These are phyloP conservation scores for Cryptosula pallasiana DNA, from an alignment of 2,888 invertebrate genomes.

Conservation along the genomic window DNA sequence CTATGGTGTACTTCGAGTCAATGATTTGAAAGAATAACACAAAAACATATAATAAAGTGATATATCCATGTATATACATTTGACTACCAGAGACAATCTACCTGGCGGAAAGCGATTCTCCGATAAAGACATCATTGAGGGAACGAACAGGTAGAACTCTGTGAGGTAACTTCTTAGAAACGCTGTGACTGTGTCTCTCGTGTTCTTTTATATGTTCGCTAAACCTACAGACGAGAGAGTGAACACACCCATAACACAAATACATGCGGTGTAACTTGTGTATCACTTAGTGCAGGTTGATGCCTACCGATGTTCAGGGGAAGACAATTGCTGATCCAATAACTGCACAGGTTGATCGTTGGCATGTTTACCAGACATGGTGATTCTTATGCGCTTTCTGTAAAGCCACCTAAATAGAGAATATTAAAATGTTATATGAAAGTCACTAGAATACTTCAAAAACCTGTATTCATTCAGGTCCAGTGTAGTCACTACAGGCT, in stretches of 20 bases:
- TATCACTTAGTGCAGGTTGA: too few species aligned
- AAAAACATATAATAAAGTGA: too few species aligned
- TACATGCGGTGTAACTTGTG: too few species aligned
- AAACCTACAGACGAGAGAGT: slow-evolving; percentile 37
- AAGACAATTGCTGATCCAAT: slow-evolving; percentile 63
- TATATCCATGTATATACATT: too few species aligned
- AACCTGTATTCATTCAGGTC: too few species aligned
- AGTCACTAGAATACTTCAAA: too few species aligned
- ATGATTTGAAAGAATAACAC: too few species aligned
- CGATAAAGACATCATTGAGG: slow-evolving; percentile 97
- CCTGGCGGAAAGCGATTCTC: slow-evolving; percentile 86
- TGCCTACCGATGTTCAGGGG: slow-evolving; percentile 58
- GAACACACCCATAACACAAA: too few species aligned
- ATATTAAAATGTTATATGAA: too few species aligned
- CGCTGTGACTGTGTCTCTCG: slow-evolving; percentile 30
- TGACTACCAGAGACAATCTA: slow-evolving; percentile 29
- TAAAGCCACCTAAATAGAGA: slow-evolving; percentile 78
- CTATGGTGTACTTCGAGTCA: too few species aligned
- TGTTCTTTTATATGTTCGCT: slow-evolving; percentile 50
- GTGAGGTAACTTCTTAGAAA: slow-evolving; percentile 20
- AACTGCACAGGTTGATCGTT: slow-evolving; percentile 66
- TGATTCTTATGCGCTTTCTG: slow-evolving; percentile 82
- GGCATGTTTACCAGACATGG: slow-evolving; percentile 66
- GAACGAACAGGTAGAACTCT: slow-evolving; percentile 77
- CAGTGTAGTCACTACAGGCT: too few species aligned